Evolutionary conservation across 2,797 vertebrate species (phyloP).

Genomic region (Cryptoblepharus egeriae): DNA sequence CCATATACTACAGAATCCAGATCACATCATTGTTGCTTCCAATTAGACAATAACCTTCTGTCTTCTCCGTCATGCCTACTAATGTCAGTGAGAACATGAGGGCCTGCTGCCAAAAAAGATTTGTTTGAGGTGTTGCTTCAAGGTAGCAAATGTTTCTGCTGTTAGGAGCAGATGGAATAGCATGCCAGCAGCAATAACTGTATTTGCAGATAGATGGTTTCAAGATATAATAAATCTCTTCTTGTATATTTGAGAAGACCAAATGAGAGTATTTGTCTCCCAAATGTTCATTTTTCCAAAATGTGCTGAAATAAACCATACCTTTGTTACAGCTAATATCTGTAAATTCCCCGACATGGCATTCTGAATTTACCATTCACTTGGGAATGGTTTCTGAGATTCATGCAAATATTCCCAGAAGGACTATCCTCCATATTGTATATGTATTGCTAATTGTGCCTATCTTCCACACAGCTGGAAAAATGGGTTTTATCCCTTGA

Average conservation of each 20-base stretch:
- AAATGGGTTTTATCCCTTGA: conserved; percentile 1
- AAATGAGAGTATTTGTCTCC: not conserved
- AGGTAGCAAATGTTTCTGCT: not conserved
- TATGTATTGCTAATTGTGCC: not conserved
- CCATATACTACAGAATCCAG: not conserved
- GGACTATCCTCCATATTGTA: conserved; percentile 3
- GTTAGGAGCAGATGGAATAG: conserved; percentile 18
- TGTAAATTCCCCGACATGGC: conserved; percentile 15
- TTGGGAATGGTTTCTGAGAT: not conserved
- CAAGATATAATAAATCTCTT: not conserved
- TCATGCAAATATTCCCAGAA: conserved; percentile 1
- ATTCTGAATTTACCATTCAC: not conserved
- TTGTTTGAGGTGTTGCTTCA: not conserved
- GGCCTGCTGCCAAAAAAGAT: not conserved
- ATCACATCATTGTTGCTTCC: not conserved
- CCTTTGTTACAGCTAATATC: conserved; percentile 4
- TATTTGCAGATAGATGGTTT: conserved; percentile 10
- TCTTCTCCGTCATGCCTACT: not conserved
- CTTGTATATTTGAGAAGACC: not conserved
- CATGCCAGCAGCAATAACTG: conserved; percentile 7
- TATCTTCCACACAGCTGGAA: not conserved
- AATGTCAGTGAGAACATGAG: not conserved
- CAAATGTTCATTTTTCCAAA: not conserved
- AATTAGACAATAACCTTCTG: not conserved
- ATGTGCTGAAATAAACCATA: not conserved